Conservation (phyloP, 2,113 vertebrate species). For the Crotalus tigris region DNA sequence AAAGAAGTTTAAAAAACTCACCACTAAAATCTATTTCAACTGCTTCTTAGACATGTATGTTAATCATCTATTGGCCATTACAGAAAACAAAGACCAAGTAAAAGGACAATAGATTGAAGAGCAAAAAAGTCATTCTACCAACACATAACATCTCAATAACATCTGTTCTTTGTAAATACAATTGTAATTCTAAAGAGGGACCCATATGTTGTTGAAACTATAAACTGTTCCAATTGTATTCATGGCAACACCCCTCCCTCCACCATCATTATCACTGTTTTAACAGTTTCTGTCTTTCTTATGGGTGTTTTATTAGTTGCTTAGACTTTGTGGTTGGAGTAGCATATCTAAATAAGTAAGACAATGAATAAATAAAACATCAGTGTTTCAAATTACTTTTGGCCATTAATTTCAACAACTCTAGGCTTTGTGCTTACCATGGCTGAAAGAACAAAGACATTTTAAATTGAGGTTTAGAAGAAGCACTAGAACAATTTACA, state of each 20-base stretch:
- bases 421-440: neutral
- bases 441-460: neutral
- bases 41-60: neutral
- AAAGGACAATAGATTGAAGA: neutral
- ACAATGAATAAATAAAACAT: neutral
- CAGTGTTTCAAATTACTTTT: neutral
- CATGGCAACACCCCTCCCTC: neutral
- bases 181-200: neutral
- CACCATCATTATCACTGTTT: neutral
- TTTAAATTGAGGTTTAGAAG: neutral
- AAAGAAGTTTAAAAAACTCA: neutral
- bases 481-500: neutral
- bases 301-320: neutral
- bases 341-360: neutral
- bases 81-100: constrained; percentile 39
- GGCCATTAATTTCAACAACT: neutral
- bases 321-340: neutral
- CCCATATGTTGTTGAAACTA: neutral
- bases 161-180: neutral
- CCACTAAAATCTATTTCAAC: neutral
- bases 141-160: constrained; percentile 3
- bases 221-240: neutral
- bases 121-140: neutral
- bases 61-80: constrained; percentile 29
- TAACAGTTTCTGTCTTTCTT: neutral